Evolutionary conservation across 2,888 invertebrate species (phyloP), one percentile per base, ranked within the genome.

Genomic region (Caenorhabditis macrosperma): DNA sequence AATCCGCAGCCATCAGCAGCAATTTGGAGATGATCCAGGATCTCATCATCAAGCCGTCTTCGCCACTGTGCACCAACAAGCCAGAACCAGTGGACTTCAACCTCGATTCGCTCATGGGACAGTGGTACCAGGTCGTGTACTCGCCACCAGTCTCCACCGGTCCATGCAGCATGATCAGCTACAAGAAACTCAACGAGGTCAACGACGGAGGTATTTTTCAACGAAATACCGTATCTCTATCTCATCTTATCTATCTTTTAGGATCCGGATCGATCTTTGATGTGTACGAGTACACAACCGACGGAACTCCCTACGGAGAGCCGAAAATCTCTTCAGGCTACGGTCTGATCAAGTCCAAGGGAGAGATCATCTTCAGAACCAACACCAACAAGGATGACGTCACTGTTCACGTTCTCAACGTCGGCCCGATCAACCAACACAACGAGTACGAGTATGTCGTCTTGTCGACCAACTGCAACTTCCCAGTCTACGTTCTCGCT

Each of bases 221-320:
- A n/a, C n/a, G 41, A 6, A 35, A 7, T 38, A 57, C 17, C 41
- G 26, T 22, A 55, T 2, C 1, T 33, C n/a, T n/a, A 33, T 12
- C 15, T n/a, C 7, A 3, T 55, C n/a, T 28, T 12, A 38, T 26
- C 24, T 38, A 3, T 24, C 4, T 68, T 55, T 57, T 46, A 77
- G 72, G 68, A 33, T 76, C 82, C 28, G 88, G 88, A 41, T 87
- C 89, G 1, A 85, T 90, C 63, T 89, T 90, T 76, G 90, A 91
- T 59, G 87, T 89, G 46, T 91, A 91, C 77, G 90, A 90, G 82
- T 91, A 90, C 84, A 88, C 89, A 7, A 90, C 90, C n/a, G 90
- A 90, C 60, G 90, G 90, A 54, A 90, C 90, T 17, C 90, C 90
- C 28, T 90, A 87, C 75, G 89, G 87, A 78, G 88, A 88, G 71